Percentiles rank a stretch among this genome's conserved stretches.
Evolutionary conservation across 1,140 invertebrate species (phyloP).

Genomic region (Brachionus manjavacas): DNA sequence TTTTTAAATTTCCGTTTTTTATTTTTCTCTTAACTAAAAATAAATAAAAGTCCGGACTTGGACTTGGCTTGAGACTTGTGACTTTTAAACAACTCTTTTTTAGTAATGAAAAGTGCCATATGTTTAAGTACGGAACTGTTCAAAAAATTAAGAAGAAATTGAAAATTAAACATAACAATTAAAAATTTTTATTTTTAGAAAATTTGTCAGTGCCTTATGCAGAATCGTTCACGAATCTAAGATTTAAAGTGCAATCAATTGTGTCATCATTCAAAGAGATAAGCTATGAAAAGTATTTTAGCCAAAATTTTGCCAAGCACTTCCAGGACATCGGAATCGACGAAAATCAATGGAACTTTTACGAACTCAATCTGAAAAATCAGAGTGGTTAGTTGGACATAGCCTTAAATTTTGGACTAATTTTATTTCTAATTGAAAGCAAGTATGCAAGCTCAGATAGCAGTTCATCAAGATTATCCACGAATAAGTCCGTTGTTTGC

Average conservation of each 20-base stretch:
- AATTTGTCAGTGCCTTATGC: neutral
- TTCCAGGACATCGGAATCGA: slow-evolving; percentile 67
- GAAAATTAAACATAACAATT: no score
- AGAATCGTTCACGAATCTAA: neutral
- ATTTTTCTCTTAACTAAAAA: no score
- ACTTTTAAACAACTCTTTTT: no score
- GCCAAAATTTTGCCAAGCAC: slow-evolving; percentile 61
- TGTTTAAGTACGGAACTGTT: no score
- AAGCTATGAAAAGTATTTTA: slow-evolving; percentile 58
- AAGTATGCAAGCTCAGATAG: slow-evolving; percentile 70
- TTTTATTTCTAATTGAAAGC: slow-evolving; percentile 56
- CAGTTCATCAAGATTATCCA: slow-evolving; percentile 76
- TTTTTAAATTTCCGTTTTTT: no score
- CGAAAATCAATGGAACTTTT: slow-evolving; percentile 51
- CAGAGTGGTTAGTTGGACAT: slow-evolving; percentile 60
- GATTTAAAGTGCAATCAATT: slow-evolving; percentile 5
- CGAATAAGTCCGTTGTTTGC: slow-evolving; percentile 70
- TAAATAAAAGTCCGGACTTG: no score
- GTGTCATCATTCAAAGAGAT: slow-evolving; percentile 46
- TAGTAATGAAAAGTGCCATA: no score
- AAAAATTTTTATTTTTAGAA: no score
- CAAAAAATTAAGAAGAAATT: no score
- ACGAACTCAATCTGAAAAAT: slow-evolving; percentile 61
- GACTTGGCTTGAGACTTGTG: no score
- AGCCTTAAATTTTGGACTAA: no score